Conservation (phyloP, 2,888 invertebrate species). For the Watsonalla cultraria region DNA sequence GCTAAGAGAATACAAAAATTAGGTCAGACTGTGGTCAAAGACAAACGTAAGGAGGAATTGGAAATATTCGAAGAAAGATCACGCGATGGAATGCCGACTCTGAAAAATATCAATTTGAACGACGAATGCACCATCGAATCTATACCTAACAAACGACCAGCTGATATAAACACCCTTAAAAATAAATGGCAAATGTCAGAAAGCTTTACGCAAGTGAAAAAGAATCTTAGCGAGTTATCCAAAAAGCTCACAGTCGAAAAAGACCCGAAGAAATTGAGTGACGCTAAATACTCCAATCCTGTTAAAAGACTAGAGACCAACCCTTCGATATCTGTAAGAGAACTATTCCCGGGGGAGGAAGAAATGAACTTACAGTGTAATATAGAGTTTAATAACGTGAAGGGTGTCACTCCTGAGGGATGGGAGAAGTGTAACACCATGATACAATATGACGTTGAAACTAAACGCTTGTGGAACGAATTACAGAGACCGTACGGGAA, state of each 20-base stretch:
- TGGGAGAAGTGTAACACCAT: constrained; percentile 90
- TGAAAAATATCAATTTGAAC: constrained; percentile 72
- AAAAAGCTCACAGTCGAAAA: constrained; percentile 59
- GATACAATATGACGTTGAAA: constrained; percentile 90
- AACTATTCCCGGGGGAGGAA: constrained; percentile 90
- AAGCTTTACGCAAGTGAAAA: constrained; percentile 72
- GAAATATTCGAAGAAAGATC: constrained; percentile 47
- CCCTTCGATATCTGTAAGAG: constrained; percentile 89
- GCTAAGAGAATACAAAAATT: constrained; percentile 66
- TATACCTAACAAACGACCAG: constrained; percentile 68
- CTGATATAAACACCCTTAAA: constrained; percentile 68
- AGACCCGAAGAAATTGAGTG: constrained; percentile 58
- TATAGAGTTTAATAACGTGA: constrained; percentile 84
- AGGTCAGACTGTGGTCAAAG: constrained; percentile 59
- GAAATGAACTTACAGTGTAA: constrained; percentile 87
- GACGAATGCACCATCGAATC: constrained; percentile 80
- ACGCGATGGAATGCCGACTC: constrained; percentile 39
- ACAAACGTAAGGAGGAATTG: constrained; percentile 39
- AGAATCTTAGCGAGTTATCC: constrained; percentile 68
- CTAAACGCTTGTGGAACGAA: constrained; percentile 88
- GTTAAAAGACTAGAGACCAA: constrained; percentile 85
- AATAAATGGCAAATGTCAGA: constrained; percentile 76
- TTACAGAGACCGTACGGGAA: constrained; percentile 92
- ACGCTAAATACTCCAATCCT: constrained; percentile 76
- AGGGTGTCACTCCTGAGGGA: constrained; percentile 87